Evolutionary conservation across 2,888 invertebrate species (phyloP).

Genomic region (Invenusta paracnida): DNA sequence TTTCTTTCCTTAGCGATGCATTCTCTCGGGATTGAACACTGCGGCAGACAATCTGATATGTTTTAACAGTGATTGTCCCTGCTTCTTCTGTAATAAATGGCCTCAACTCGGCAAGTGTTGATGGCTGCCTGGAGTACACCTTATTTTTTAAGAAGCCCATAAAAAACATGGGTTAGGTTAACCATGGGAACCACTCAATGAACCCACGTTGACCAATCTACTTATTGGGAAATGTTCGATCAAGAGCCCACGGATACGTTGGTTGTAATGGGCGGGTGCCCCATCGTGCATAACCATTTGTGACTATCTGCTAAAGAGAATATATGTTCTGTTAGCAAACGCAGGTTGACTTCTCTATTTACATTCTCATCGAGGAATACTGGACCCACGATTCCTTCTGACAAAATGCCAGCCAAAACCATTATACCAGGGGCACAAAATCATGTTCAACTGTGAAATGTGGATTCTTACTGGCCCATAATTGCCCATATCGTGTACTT

Average conservation of each 20-base stretch:
- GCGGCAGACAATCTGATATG: neutral
- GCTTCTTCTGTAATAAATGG: neutral
- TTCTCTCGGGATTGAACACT: neutral
- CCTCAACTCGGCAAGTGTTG: neutral
- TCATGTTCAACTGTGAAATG: conserved; percentile 11
- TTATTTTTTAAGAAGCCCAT: neutral
- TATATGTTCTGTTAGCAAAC: neutral
- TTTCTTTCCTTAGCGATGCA: neutral
- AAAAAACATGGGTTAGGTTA: neutral
- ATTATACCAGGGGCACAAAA: neutral
- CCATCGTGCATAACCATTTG: conserved; percentile 6
- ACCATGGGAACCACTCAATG: neutral
- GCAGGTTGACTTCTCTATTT: neutral
- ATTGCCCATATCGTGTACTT: neutral
- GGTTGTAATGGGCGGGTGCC: neutral
- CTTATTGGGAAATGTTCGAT: neutral
- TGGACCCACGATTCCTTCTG: neutral
- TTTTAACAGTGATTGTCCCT: neutral
- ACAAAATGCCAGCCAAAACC: neutral
- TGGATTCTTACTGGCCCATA: neutral
- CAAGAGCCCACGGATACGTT: neutral
- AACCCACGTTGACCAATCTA: neutral
- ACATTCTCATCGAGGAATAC: conserved; percentile 15
- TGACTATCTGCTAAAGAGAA: neutral
- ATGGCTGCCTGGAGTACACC: neutral